These are phyloP conservation scores for Paracyclopina nana DNA, from an alignment of 1,140 invertebrate genomes.

Conservation along the genomic window DNA sequence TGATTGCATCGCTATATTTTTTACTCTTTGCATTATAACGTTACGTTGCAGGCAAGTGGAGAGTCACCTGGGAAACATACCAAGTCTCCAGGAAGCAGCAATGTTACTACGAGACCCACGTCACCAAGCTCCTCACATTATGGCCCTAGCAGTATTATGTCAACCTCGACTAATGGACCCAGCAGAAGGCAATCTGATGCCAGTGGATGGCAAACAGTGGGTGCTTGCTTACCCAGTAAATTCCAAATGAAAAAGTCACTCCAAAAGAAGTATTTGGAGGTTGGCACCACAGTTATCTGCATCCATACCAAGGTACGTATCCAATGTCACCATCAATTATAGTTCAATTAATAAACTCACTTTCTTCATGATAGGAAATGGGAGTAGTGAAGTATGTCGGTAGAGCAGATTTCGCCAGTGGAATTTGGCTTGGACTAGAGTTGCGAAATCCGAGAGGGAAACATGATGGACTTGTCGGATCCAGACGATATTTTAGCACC, in stretches of 20 bases:
- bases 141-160: too few relatives aligned
- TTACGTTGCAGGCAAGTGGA: too few relatives aligned
- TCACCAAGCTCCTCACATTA: too few relatives aligned
- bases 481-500: constrained; percentile 31
- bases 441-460: constrained; percentile 30
- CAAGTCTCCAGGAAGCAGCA: too few relatives aligned
- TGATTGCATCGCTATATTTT: too few relatives aligned
- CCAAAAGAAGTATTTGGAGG: background rate
- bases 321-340: background rate
- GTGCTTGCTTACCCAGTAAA: background rate
- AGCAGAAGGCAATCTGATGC: too few relatives aligned
- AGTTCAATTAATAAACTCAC: background rate
- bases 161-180: too few relatives aligned
- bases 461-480: constrained; percentile 32
- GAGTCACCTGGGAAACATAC: too few relatives aligned
- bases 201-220: background rate
- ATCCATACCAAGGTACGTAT: background rate
- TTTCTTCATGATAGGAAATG: constrained; percentile 17
- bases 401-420: constrained; percentile 33
- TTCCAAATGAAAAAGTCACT: background rate
- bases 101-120: too few relatives aligned
- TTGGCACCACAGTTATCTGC: constrained; percentile 1
- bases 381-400: constrained; percentile 32
- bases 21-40: too few relatives aligned
- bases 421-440: constrained; percentile 34